Base-by-base conservation (phyloP, 2,797 vertebrate genomes). In the Pampus argenteus region DNA sequence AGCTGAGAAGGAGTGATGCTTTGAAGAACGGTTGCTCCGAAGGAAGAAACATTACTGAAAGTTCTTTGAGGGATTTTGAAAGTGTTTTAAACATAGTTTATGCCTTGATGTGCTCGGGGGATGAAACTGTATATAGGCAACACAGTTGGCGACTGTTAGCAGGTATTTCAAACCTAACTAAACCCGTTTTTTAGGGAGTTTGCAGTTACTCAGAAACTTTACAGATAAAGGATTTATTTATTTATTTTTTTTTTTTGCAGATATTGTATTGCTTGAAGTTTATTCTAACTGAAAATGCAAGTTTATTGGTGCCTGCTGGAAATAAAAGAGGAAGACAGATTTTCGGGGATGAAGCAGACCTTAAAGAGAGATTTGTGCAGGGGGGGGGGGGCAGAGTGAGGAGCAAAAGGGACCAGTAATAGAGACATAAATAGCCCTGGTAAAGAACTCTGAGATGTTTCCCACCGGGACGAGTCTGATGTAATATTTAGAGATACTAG, bases 401-500 rank as follows among this genome's bases (percentile, higher is more conserved):
- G 48, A 56, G 66, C 40, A 38, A 62, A 54, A 71, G 58, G 45
- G 62, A 82, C 71, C 73, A 76, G 75, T 76, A 66, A 65, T 50
- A 66, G 60, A 68, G 81, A 86, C 81, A 78, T 72, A 92, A 90
- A 90, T 87, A 87, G 88, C 65, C 26, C 58, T 31, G 60, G 76
- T 81, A 70, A 86, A 90, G 78, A 79, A 87, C 79, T 83, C 76
- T 73, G 73, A 81, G 81, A 84, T 71, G 82, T 71, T 85, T 85
- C 79, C 89, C 87, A 64, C 50, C 57, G 87, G 86, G 65, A 60
- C 13, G 48, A 66, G 51, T 63, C 63, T 88, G 75, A 90, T 91
- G 86, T 78, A 91, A 93, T 93, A 92, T 93, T 91, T 90, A 92
- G 86, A 88, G 86, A 66, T 91, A 92, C 87, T 88, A 68, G 80